Percentiles rank a stretch among this genome's conserved stretches.
phyloP scores from a whole-genome alignment of 2,888 invertebrate species.

The Hemaris fuciformis region DNA sequence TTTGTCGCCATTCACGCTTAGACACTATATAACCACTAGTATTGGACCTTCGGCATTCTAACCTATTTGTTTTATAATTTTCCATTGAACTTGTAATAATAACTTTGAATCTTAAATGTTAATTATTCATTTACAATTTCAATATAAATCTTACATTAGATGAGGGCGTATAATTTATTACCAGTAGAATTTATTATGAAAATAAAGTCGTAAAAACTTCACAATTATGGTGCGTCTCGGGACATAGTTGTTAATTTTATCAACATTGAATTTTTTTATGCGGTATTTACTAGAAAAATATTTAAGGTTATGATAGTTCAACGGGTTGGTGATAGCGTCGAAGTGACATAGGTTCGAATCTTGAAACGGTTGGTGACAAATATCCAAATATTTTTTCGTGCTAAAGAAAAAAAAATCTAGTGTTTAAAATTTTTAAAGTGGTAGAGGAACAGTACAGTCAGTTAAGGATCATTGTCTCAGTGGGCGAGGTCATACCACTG shows the following conservation, averaged over 20 bases:
- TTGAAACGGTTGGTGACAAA: too few species aligned
- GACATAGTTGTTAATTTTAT: background rate
- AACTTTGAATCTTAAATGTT: background rate
- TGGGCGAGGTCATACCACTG: too few species aligned
- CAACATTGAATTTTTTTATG: background rate
- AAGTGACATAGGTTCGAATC: too few species aligned
- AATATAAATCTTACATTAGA: slow-evolving; percentile 4
- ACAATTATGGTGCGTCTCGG: background rate
- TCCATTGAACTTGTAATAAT: background rate
- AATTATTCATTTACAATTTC: background rate
- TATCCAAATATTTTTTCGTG: too few species aligned
- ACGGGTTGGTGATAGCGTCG: background rate
- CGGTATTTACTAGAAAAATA: background rate
- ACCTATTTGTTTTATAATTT: background rate
- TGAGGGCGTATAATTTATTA: slow-evolving; percentile 1
- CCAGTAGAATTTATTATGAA: background rate
- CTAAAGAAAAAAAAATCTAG: too few species aligned
- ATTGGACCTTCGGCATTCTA: background rate
- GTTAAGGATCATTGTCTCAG: too few species aligned
- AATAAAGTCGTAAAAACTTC: background rate
- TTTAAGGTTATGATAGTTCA: background rate
- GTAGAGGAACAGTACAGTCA: too few species aligned
- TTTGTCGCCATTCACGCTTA: too few species aligned
- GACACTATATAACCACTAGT: too few species aligned
- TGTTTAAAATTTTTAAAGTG: too few species aligned